These are phyloP conservation scores for Amphipoea lucens DNA, from an alignment of 2,888 invertebrate genomes.

Conservation along the genomic window DNA sequence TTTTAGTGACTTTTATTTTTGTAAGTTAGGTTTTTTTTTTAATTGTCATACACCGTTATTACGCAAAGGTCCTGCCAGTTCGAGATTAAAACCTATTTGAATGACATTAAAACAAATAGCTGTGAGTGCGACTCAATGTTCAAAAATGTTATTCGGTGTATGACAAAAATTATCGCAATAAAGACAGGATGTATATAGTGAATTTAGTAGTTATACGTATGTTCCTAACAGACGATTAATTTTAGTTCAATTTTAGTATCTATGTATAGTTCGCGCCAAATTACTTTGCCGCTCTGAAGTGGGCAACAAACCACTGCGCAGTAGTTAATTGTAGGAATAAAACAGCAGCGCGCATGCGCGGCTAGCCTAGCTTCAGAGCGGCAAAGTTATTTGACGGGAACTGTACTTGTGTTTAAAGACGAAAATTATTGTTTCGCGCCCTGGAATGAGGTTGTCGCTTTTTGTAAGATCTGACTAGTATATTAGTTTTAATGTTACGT, in stretches of 20 bases:
- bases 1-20: constrained; percentile 24
- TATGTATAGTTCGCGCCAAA: background rate
- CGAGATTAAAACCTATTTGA: background rate
- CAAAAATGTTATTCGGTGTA: constrained; percentile 18
- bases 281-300: too few relatives aligned
- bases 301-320: too few relatives aligned
- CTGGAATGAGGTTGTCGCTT: constrained; percentile 6
- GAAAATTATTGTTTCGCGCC: constrained; percentile 19
- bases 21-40: constrained; percentile 37
- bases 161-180: constrained; percentile 40
- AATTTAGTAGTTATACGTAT: constrained; percentile 63
- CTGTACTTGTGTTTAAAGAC: constrained; percentile 17
- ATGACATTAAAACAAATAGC: background rate
- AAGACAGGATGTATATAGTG: constrained; percentile 68
- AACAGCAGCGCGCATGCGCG: too few relatives aligned
- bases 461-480: background rate
- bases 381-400: too few relatives aligned
- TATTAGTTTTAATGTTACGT: too few relatives aligned
- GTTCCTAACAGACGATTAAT: constrained; percentile 65
- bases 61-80: background rate
- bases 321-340: too few relatives aligned
- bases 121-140: background rate
- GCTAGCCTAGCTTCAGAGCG: too few relatives aligned
- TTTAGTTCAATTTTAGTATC: constrained; percentile 58
- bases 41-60: constrained; percentile 17